Evolutionary conservation across 2,113 vertebrate genomes (phyloP).

Genomic region (Corythornis madagascariensis): DNA sequence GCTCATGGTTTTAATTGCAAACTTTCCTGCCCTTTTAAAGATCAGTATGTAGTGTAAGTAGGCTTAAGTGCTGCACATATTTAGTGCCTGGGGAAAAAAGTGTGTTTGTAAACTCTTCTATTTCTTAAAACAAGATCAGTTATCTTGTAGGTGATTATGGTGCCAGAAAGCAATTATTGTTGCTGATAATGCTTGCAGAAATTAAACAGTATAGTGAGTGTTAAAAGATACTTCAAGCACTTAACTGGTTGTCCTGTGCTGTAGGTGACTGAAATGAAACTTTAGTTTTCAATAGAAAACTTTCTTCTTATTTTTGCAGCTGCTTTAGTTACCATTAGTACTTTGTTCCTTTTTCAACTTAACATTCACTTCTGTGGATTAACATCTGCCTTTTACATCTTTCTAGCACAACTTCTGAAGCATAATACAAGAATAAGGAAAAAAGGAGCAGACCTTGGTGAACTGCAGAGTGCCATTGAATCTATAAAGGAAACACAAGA

Average conservation of each 20-base stretch:
- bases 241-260: not conserved
- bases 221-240: not conserved
- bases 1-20: not conserved
- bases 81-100: not conserved
- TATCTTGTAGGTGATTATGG: not conserved
- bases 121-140: not conserved
- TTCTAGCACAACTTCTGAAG: conserved; percentile 87
- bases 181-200: not conserved
- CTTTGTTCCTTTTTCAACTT: not conserved
- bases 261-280: not conserved
- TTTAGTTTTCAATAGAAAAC: not conserved
- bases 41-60: not conserved
- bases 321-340: not conserved
- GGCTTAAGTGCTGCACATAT: not conserved
- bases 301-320: not conserved
- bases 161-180: not conserved
- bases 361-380: not conserved
- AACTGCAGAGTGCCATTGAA: conserved; percentile 95
- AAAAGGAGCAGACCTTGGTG: conserved; percentile 89
- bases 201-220: not conserved
- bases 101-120: not conserved
- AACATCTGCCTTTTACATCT: conserved; percentile 3
- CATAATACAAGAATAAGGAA: conserved; percentile 89
- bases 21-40: not conserved
- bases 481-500: conserved; percentile 95